Evolutionary conservation across 2,888 invertebrate genomes (phyloP), one percentile per base, ranked within the genome.

Genomic region (Epistrophe eligans): DNA sequence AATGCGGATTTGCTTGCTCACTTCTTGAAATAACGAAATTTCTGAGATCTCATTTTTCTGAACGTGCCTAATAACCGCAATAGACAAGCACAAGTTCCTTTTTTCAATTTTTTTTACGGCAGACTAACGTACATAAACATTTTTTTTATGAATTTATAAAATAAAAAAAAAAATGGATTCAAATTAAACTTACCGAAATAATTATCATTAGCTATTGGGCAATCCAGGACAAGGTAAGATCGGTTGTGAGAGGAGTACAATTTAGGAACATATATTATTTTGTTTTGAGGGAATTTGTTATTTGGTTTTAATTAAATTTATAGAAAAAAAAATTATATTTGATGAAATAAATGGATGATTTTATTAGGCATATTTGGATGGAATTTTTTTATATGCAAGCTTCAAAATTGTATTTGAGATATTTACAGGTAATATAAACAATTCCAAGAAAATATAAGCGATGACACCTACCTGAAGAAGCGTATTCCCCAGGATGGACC

Each of bases 401-500:
- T 64, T 73, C 77, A 73, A 82, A 43, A 74, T 67, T 90, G 90
- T 92, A 90, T 90, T 91, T 91, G 77, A 92, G 90, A 90, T 91
- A 92, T 92, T 92, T 91, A 91, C 91, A 92, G 89, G 90, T 91
- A 89, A 92, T 90, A 91, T 91, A 92, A 89, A 91, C 90, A 91
- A 92, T 90, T 89, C 90, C 91, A 91, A 91, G 90, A 88, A 92
- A 89, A 90, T 90, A 90, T 88, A 90, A 90, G 88, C 89, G 91
- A 88, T 90, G 90, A 90, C 90, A 92, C 92, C 91, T 95, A 99
- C 99, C 99, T 94, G 99, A 99, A 89, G 99, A 99, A 88, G 99
- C 99, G 93, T 99, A 99, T 94, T 99, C 99, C 91, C 99, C 99
- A 89, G 99, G 99, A 94, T 99, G 99, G 89, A 99, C 99, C 97